A percentile compares a stretch with the other conserved stretches of the same genome.
phyloP scores from a whole-genome alignment of 2,888 invertebrate species.

The Hypomecis punctinalis region DNA sequence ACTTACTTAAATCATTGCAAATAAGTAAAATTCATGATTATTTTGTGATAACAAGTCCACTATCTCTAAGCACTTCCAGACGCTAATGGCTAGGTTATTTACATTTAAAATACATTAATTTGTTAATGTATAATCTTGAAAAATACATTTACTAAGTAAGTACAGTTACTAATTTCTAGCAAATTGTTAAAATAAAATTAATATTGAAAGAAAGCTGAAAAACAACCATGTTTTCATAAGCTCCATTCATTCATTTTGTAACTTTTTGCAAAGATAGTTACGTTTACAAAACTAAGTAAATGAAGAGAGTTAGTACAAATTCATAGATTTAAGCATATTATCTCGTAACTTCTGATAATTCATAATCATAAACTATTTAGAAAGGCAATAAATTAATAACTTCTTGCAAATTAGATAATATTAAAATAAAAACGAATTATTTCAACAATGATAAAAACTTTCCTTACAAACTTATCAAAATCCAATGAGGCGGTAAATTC shows the following conservation, averaged over 20 bases:
- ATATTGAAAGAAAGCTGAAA: slow-evolving; percentile 78
- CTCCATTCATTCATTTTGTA: slow-evolving; percentile 58
- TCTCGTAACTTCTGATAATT: too few species aligned
- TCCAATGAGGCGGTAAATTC: too few species aligned
- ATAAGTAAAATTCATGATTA: slow-evolving; percentile 72
- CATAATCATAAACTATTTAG: too few species aligned
- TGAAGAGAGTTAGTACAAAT: not conserved
- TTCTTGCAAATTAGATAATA: too few species aligned
- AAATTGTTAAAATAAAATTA: slow-evolving; percentile 64
- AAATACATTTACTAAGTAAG: slow-evolving; percentile 53
- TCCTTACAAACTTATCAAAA: not conserved
- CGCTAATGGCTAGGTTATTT: slow-evolving; percentile 75
- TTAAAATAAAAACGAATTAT: not conserved
- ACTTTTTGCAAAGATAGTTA: slow-evolving; percentile 10
- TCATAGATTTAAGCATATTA: too few species aligned
- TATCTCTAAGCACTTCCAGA: slow-evolving; percentile 69
- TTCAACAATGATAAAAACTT: not conserved
- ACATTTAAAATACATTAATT: slow-evolving; percentile 60
- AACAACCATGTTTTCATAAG: slow-evolving; percentile 82
- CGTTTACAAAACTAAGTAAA: too few species aligned
- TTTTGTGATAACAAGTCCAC: slow-evolving; percentile 67
- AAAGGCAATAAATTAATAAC: too few species aligned
- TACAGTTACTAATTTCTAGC: slow-evolving; percentile 52
- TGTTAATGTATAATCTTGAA: slow-evolving; percentile 50
- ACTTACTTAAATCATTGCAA: slow-evolving; percentile 78